Evolutionary conservation across 2,113 vertebrate species (phyloP).

Genomic region (Sakesphorus luctuosus): DNA sequence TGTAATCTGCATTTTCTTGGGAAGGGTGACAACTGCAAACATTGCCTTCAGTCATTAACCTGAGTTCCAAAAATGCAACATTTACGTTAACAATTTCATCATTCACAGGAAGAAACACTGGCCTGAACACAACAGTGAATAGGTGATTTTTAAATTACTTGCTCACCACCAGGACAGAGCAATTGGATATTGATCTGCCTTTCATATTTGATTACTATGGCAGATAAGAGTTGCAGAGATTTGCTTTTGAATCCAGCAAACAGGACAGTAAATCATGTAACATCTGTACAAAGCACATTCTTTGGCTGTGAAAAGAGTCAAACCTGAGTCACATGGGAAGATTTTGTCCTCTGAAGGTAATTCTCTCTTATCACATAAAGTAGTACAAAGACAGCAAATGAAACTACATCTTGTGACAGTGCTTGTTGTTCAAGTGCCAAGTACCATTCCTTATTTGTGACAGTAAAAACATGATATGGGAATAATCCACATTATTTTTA

Average conservation of each 20-base stretch:
- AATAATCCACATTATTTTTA: background rate
- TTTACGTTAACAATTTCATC: background rate
- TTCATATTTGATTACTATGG: background rate
- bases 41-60: background rate
- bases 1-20: background rate
- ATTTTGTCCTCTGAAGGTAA: background rate
- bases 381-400: background rate
- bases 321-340: background rate
- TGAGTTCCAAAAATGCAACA: background rate
- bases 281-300: background rate
- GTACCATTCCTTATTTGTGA: background rate
- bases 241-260: background rate
- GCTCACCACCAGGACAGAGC: background rate
- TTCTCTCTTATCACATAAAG: background rate
- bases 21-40: background rate
- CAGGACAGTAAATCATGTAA: background rate
- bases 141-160: background rate
- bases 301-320: background rate
- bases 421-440: background rate
- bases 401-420: background rate
- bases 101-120: background rate
- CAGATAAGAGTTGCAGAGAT: background rate
- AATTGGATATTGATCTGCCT: background rate
- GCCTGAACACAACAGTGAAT: accelerated
- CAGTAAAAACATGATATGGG: background rate